Conservation (phyloP, 1,140 invertebrate species). For the Periplaneta americana region DNA sequence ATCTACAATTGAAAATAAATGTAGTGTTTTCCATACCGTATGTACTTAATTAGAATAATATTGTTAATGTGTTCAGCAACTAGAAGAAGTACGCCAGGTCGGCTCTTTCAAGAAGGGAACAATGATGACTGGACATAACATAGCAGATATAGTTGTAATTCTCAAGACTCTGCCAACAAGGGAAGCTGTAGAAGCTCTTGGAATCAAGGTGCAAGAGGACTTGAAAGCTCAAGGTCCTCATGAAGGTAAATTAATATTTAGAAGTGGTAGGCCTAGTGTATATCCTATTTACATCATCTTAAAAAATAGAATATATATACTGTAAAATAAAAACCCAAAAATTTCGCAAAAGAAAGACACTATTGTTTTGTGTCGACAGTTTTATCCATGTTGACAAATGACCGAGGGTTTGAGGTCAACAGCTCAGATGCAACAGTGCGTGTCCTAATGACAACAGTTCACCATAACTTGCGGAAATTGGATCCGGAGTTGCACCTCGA, state of each 20-base stretch:
- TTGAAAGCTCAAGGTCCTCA: slow-evolving; percentile 53
- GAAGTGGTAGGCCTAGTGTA: too few relatives aligned
- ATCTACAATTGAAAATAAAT: not conserved
- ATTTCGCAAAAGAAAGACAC: too few relatives aligned
- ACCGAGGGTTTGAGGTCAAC: slow-evolving; percentile 77
- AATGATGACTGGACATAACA: slow-evolving; percentile 91
- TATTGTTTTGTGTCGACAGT: not conserved
- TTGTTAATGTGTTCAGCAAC: slow-evolving; percentile 60
- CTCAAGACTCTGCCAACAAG: slow-evolving; percentile 96
- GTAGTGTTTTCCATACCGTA: not conserved
- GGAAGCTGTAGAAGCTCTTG: slow-evolving; percentile 87
- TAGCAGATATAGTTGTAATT: slow-evolving; percentile 96
- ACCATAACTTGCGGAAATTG: slow-evolving; percentile 87
- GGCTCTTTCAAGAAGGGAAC: slow-evolving; percentile 98
- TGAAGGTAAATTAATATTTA: slow-evolving; percentile 37
- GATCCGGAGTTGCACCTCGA: slow-evolving; percentile 89
- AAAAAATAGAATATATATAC: not conserved
- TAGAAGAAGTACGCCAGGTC: slow-evolving; percentile 93
- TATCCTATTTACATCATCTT: too few relatives aligned
- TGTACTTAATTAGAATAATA: not conserved
- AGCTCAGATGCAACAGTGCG: slow-evolving; percentile 78
- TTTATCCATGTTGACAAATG: slow-evolving; percentile 29
- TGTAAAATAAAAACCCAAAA: too few relatives aligned
- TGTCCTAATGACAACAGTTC: slow-evolving; percentile 87
- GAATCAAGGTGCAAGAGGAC: slow-evolving; percentile 82